Percentiles rank a stretch among this genome's conserved stretches.
Conservation (phyloP, 2,888 invertebrate genomes). For the Agapostemon virescens region DNA sequence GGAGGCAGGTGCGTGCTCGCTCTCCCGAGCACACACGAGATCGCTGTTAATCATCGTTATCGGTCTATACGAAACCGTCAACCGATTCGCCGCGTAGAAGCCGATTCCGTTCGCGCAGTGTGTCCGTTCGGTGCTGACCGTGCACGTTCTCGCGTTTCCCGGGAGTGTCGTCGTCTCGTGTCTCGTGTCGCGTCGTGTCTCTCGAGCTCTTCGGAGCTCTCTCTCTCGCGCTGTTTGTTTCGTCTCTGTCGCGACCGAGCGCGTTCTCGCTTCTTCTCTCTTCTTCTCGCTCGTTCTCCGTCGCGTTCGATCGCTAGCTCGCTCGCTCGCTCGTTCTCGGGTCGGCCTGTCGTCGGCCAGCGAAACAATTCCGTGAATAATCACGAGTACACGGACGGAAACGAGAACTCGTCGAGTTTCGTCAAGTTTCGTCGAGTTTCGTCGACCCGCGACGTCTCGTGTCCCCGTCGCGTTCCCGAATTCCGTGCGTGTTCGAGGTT, state of each 20-base stretch:
- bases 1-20: conserved; percentile 37
- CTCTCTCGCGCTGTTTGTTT: not conserved
- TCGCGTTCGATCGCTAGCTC: not conserved
- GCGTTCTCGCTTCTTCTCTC: not conserved
- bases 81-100: conserved; percentile 33
- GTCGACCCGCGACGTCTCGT: not conserved
- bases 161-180: not conserved
- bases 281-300: not conserved
- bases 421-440: not conserved
- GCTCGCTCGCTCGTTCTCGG: not conserved
- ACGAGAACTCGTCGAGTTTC: not conserved
- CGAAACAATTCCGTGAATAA: conserved; percentile 21
- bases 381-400: not conserved
- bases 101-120: conserved; percentile 35
- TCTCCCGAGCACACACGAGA: conserved; percentile 35
- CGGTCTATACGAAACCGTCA: conserved; percentile 52
- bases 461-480: not conserved
- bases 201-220: not conserved
- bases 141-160: not conserved
- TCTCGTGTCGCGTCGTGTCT: conserved; percentile 1
- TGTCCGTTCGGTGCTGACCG: not conserved
- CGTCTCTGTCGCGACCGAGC: not conserved
- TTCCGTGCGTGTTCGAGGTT: not conserved
- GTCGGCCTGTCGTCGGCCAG: conserved; percentile 10
- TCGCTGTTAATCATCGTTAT: conserved; percentile 59